A percentile compares a stretch with the other conserved stretches of the same genome.
Evolutionary conservation across 2,888 invertebrate species (phyloP).

Genomic region (Torymus auratus): DNA sequence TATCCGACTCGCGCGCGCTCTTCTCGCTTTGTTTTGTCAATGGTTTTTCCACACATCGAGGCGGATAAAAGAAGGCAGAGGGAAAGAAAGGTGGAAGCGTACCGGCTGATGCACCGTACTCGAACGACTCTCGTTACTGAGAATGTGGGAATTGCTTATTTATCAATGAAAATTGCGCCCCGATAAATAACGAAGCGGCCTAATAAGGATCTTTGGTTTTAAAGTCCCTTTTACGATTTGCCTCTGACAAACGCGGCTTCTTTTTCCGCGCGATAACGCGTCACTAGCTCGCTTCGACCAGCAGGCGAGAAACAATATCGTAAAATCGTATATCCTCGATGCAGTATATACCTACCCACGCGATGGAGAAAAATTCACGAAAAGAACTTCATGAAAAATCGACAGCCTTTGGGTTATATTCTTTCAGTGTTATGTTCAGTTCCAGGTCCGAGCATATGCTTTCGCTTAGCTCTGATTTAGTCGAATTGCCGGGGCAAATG

Average conservation of each 20-base stretch:
- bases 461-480: neutral
- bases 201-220: conserved; percentile 14
- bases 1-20: conserved; percentile 3
- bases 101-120: neutral
- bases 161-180: conserved; percentile 1
- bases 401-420: neutral
- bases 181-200: neutral
- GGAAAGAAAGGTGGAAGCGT: too few species aligned
- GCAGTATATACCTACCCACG: too few species aligned
- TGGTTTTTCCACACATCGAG: neutral
- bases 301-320: neutral
- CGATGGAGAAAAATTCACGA: too few species aligned
- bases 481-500: neutral
- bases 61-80: too few species aligned
- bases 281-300: too few species aligned
- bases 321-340: neutral
- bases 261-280: too few species aligned
- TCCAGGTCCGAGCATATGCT: too few species aligned
- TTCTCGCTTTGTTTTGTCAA: conserved; percentile 13
- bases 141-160: neutral
- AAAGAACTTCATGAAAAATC: too few species aligned
- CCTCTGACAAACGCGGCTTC: neutral
- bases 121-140: conserved; percentile 41
- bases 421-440: neutral
- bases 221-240: conserved; percentile 17